Percentiles rank a stretch among this genome's conserved stretches.
These are phyloP conservation scores for Drosophila subobscura DNA, from an alignment of 1,140 invertebrate genomes.

Conservation along the genomic window DNA sequence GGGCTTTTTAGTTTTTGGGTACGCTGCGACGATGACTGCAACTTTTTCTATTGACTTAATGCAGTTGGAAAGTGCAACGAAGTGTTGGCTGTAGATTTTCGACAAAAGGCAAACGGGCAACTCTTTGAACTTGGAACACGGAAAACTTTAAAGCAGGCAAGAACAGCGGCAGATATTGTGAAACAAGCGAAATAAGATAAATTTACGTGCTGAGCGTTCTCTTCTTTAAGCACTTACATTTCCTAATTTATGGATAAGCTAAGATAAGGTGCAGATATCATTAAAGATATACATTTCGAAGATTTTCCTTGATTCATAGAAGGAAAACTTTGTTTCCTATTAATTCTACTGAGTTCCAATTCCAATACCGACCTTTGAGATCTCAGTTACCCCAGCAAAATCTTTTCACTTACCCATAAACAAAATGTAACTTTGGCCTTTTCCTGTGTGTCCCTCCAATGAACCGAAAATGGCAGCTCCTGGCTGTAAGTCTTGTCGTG, in stretches of 20 bases:
- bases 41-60: constrained; percentile 78
- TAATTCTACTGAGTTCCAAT: too few relatives aligned
- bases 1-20: constrained; percentile 38
- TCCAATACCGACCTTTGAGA: too few relatives aligned
- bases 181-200: not conserved
- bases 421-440: not conserved
- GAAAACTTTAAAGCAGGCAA: constrained; percentile 33
- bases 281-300: too few relatives aligned
- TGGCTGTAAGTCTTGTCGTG: constrained; percentile 42
- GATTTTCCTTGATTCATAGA: too few relatives aligned
- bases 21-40: constrained; percentile 55
- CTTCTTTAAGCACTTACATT: too few relatives aligned
- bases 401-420: too few relatives aligned
- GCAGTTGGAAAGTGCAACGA: constrained; percentile 70
- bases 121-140: constrained; percentile 27
- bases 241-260: too few relatives aligned
- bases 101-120: too few relatives aligned
- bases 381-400: too few relatives aligned
- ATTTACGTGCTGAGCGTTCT: not conserved
- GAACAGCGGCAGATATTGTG: not conserved
- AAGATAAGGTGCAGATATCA: too few relatives aligned
- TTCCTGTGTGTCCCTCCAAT: constrained; percentile 1
- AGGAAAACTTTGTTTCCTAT: too few relatives aligned
- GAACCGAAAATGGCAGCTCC: constrained; percentile 39
- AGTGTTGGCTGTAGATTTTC: constrained; percentile 54